These are phyloP conservation scores for Hemicentrotus pulcherrimus DNA, from an alignment of 35 echinoderm and acorn worm species.

Conservation along the genomic window DNA sequence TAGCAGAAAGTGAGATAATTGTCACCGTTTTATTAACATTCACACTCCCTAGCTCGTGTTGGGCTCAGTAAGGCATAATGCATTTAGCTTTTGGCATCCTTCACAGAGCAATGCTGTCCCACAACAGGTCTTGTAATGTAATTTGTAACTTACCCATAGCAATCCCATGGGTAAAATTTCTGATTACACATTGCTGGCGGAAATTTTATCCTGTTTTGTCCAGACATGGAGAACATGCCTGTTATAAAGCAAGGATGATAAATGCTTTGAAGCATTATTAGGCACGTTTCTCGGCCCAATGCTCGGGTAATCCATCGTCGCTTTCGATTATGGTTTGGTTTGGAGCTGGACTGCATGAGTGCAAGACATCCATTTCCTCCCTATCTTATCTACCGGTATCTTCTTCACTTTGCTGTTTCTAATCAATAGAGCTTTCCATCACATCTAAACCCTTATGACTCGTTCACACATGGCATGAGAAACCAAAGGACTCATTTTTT, in stretches of 20 bases:
- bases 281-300: neutral
- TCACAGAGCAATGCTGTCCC: neutral
- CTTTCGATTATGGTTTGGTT: neutral
- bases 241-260: neutral
- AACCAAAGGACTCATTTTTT: no score
- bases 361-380: neutral
- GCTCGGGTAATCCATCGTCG: neutral
- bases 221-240: neutral
- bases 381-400: no score
- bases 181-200: neutral
- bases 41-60: neutral
- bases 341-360: neutral
- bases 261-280: slow-evolving; percentile 11
- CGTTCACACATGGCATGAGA: no score
- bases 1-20: neutral
- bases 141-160: neutral
- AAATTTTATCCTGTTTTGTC: neutral
- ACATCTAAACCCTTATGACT: neutral
- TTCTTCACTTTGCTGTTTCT: neutral
- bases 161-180: neutral
- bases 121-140: neutral
- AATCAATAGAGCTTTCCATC: neutral
- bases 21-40: neutral
- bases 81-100: neutral
- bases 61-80: neutral